Evolutionary conservation across 1,140 invertebrate species (phyloP), one percentile per base, ranked within the genome.

Genomic region (Drosophila mojavensis): DNA sequence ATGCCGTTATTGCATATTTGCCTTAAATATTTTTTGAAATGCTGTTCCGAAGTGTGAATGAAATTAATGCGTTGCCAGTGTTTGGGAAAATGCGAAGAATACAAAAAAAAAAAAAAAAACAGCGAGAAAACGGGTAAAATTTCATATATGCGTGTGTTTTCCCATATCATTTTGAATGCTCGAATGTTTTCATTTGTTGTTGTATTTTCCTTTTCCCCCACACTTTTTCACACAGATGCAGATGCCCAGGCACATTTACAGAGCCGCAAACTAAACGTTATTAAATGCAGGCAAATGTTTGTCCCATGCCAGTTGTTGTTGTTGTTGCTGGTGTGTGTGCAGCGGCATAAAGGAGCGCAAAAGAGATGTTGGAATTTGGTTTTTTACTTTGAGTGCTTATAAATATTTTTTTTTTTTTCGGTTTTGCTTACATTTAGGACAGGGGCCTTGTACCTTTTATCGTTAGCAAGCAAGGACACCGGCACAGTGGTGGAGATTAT

Each of bases 1-100:
- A 84, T 81, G 78, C 83, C 80, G 84, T 88, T 88, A 88, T 89
- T 89, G 84, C 84, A 88, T 88, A 88, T 88, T 88, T 88, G 76
- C 83, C 80, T 79, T 79, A 82, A 83, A 86, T 88, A 86, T 86
- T 89, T 88, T 89, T 75, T 67, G 48, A 78, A 78, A 67, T 72
- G 73, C 63, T 73, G 68, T 69, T 62, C 54, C 63, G 65, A 89
- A 90, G 84, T 89, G 84, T 89, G 84, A 89, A 90, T 90, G 84
- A 89, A 90, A 89, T 89, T 90, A 90, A 89, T 89, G 84, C 84
- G 79, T 78, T 89, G 76, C 74, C 67, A 73, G 67, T 47, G 50
- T 48, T 45, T n/a, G 26, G 58, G 5, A 28, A 28, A 51, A 39
- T 24, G 33, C 41, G 41, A 26, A 55, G 47, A 56, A 41, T 39